Evolutionary conservation across 2,888 invertebrate species (phyloP).

Genomic region (Trachelus tabidus): DNA sequence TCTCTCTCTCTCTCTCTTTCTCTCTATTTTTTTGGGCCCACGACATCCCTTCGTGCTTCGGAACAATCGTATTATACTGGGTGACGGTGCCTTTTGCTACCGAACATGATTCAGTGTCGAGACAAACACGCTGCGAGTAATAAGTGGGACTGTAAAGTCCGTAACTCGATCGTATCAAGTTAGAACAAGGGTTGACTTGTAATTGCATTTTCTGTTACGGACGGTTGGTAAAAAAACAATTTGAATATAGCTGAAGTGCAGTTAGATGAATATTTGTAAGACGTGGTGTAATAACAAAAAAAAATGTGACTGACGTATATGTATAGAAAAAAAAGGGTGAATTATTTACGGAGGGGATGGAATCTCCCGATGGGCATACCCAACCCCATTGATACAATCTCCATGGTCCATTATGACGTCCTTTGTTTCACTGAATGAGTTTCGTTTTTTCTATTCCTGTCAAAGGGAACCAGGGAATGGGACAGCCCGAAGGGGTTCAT

Average conservation of each 20-base stretch:
- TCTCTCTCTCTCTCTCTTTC: slow-evolving; percentile 22
- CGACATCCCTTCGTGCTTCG: slow-evolving; percentile 8
- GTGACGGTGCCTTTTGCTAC: slow-evolving; percentile 15
- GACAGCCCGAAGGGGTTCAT: slow-evolving; percentile 24
- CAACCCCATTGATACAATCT: slow-evolving; percentile 19
- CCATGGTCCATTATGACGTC: slow-evolving; percentile 23
- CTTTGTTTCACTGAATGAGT: slow-evolving; percentile 34
- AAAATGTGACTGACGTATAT: neutral
- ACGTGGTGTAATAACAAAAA: neutral
- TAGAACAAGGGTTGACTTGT: neutral
- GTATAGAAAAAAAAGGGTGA: neutral
- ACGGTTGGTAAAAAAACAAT: neutral
- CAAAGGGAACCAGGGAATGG: slow-evolving; percentile 4
- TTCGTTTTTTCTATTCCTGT: slow-evolving; percentile 22
- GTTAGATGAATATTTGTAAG: neutral
- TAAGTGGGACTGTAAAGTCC: neutral
- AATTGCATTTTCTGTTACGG: neutral
- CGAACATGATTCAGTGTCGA: neutral
- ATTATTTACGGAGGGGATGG: slow-evolving; percentile 4
- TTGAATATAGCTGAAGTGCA: neutral
- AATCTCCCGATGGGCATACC: slow-evolving; percentile 12
- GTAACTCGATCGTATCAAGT: neutral
- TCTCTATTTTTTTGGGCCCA: neutral
- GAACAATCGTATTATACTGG: slow-evolving; percentile 13
- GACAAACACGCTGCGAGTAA: neutral